Base-by-base conservation (phyloP, 2,797 vertebrate species). In the Tamandua tetradactyla region DNA sequence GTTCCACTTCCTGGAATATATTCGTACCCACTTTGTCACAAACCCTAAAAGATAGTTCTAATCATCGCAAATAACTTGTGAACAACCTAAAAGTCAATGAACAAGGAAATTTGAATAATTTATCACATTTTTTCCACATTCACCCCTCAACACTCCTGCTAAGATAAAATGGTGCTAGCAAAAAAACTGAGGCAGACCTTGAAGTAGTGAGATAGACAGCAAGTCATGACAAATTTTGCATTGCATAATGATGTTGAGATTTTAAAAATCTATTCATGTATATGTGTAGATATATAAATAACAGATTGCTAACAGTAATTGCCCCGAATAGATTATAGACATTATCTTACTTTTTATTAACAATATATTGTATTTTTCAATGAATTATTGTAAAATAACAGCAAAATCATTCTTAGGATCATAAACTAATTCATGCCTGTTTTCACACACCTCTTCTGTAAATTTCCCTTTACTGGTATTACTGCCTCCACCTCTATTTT, bases 1-100 rank as follows among this genome's bases (percentile, higher is more conserved):
- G 81, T 30, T 76, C 10, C 13, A 52, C 14, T 49, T 89, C 55
- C 79, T 66, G 9, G 75, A 95, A 89, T 91, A 76, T 61, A 69
- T 0, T 4, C 27, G 32, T 88, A 83, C 25, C 57, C 47, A 81
- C 18, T 61, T 37, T 61, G 59, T 55, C 20, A 15, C 47, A 84
- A 75, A 62, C 3, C 7, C 17, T 3, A 22, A 92, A 30, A 57
- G 1, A 44, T 17, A 91, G 47, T 79, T 66, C 10, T 76, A n/a
- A n/a, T n/a, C n/a, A n/a, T n/a, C n/a, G 57, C 4, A 85, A 80
- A 40, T 75, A 47, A 89, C 32, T 80, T 61, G 4, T 66, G 84
- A 69, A 62, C 2, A 4, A n/a, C 7, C 23, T 23, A 49, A 85
- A 68, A 10, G 20, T 80, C 62, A 83, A 87, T n/a, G 6, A 94